Percentiles rank a stretch among this genome's conserved stretches.
Evolutionary conservation across 1,140 invertebrate species (phyloP).

Genomic region (Drosophila ananassae): DNA sequence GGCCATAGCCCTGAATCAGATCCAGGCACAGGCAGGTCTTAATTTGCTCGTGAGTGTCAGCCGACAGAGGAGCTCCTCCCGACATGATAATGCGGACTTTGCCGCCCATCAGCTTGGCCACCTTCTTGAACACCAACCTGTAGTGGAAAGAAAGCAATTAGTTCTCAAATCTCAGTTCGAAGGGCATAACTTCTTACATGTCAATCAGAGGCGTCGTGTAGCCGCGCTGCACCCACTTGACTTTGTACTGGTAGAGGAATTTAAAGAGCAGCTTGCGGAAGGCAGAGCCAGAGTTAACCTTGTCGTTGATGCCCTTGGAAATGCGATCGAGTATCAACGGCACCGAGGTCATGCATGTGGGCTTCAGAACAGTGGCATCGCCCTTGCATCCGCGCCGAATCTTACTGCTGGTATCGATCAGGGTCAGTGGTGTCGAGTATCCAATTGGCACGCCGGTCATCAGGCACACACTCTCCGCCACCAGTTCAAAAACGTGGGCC

Average conservation of each 20-base stretch:
- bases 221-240: constrained; percentile 92
- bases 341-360: constrained; percentile 97
- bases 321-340: constrained; percentile 98
- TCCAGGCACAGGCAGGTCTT: constrained; percentile 96
- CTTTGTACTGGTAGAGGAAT: constrained; percentile 96
- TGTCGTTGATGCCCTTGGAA: constrained; percentile 97
- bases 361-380: constrained; percentile 94
- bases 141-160: background rate
- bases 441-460: constrained; percentile 96
- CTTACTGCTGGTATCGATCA: constrained; percentile 97
- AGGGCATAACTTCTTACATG: constrained; percentile 80
- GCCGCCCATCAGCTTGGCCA: constrained; percentile 94
- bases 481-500: constrained; percentile 98
- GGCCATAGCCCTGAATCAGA: constrained; percentile 97
- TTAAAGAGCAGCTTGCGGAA: constrained; percentile 93
- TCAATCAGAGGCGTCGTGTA: constrained; percentile 94
- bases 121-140: constrained; percentile 90
- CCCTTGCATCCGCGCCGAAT: constrained; percentile 96
- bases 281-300: constrained; percentile 91
- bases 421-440: constrained; percentile 97
- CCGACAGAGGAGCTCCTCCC: constrained; percentile 97
- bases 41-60: constrained; percentile 97
- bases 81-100: constrained; percentile 93
- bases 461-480: constrained; percentile 90
- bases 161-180: background rate